These are phyloP conservation scores for Agonopterix arenella DNA, from an alignment of 2,888 invertebrate species.

Conservation along the genomic window DNA sequence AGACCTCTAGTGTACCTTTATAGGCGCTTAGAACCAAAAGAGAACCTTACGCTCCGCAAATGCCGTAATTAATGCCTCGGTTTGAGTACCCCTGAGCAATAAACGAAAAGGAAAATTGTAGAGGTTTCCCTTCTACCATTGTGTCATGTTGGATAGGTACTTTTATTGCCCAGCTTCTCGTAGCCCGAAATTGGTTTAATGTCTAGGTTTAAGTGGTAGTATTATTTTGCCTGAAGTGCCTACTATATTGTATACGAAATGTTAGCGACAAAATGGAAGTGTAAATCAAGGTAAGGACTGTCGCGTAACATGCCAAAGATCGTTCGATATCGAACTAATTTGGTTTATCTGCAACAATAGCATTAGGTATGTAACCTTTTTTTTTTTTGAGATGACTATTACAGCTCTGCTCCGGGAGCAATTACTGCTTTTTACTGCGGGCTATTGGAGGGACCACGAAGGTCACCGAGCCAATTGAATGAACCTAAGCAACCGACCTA, in stretches of 20 bases:
- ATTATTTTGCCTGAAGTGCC: not conserved
- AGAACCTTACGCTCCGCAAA: conserved; percentile 6
- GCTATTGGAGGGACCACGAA: no score
- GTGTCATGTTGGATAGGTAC: not conserved
- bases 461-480: no score
- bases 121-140: conserved; percentile 1
- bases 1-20: not conserved
- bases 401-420: no score
- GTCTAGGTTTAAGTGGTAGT: conserved; percentile 1
- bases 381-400: no score
- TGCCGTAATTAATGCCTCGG: conserved; percentile 38
- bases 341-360: no score
- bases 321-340: no score
- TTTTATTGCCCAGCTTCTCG: conserved; percentile 2
- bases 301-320: no score
- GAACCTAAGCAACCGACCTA: no score
- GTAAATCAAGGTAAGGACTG: not conserved
- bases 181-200: conserved; percentile 3
- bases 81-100: conserved; percentile 24
- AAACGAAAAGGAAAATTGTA: conserved; percentile 38
- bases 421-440: no score
- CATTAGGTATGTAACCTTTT: no score
- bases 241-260: not conserved
- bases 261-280: not conserved
- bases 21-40: conserved; percentile 1